Evolutionary conservation across 2,888 invertebrate genomes (phyloP).

Genomic region (Frankliniella intonsa): DNA sequence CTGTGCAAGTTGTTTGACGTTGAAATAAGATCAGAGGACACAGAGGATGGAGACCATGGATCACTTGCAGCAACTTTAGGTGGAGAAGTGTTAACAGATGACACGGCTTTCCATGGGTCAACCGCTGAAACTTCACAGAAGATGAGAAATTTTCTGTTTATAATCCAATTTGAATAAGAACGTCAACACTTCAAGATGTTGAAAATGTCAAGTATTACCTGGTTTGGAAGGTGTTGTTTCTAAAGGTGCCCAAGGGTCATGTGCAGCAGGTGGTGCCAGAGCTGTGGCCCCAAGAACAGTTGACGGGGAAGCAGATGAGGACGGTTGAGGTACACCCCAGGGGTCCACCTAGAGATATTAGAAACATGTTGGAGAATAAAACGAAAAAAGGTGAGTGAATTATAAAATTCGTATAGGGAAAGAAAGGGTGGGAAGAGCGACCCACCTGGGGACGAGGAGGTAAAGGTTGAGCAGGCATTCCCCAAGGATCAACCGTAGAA

Average conservation of each 20-base stretch:
- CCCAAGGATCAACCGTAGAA: slow-evolving; percentile 68
- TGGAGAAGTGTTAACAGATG: slow-evolving; percentile 37
- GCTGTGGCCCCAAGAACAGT: slow-evolving; percentile 28
- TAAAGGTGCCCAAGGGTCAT: slow-evolving; percentile 43
- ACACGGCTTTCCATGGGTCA: slow-evolving; percentile 35
- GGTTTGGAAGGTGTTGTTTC: neutral
- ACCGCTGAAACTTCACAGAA: neutral
- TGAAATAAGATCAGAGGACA: slow-evolving; percentile 38
- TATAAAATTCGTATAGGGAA: neutral
- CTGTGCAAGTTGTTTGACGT: slow-evolving; percentile 38
- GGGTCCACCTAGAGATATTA: slow-evolving; percentile 6
- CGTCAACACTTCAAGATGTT: slow-evolving; percentile 29
- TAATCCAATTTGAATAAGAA: slow-evolving; percentile 29
- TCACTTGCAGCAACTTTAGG: slow-evolving; percentile 44
- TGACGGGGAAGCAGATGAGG: neutral
- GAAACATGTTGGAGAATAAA: neutral
- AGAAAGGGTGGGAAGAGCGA: neutral
- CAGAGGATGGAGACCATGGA: slow-evolving; percentile 41
- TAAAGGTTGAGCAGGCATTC: slow-evolving; percentile 54
- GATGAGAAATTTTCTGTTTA: slow-evolving; percentile 31
- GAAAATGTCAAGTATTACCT: slow-evolving; percentile 26
- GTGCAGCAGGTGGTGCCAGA: slow-evolving; percentile 37
- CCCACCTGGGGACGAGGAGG: slow-evolving; percentile 56
- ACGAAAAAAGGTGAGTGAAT: neutral
- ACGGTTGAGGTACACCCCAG: neutral